These are phyloP conservation scores for Myopa testacea DNA, from an alignment of 2,888 invertebrate genomes.

Conservation along the genomic window DNA sequence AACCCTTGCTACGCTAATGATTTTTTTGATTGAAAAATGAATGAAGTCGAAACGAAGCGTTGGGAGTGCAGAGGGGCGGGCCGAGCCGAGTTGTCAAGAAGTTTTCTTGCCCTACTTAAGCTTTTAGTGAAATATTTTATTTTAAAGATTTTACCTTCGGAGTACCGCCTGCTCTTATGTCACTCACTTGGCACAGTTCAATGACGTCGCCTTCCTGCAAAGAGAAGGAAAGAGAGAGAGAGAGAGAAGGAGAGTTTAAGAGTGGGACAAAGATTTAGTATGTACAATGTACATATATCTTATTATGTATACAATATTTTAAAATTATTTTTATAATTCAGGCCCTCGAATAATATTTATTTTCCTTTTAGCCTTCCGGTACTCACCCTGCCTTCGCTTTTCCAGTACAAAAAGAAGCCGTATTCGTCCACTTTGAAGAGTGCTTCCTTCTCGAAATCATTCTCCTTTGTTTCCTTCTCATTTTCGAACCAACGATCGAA, in stretches of 20 bases:
- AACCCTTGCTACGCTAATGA: no score
- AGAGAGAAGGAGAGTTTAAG: not conserved
- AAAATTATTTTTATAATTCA: not conserved
- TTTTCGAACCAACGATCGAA: slow-evolving; percentile 98
- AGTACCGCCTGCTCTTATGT: slow-evolving; percentile 91
- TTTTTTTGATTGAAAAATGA: no score
- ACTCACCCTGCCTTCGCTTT: slow-evolving; percentile 91
- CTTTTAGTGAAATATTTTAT: not conserved
- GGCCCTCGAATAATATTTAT: not conserved
- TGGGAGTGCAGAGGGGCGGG: no score
- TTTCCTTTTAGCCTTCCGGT: not conserved
- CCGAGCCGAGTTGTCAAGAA: no score
- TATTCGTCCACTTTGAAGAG: slow-evolving; percentile 95
- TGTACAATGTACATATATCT: not conserved
- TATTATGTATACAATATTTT: slow-evolving; percentile 7
- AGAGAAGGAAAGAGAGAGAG: slow-evolving; percentile 46
- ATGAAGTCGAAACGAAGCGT: no score
- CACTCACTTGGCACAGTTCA: slow-evolving; percentile 98
- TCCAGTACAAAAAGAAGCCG: slow-evolving; percentile 99
- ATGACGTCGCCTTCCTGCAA: slow-evolving; percentile 97
- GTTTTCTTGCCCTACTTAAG: not conserved
- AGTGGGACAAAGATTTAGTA: not conserved
- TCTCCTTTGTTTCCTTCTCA: slow-evolving; percentile 85
- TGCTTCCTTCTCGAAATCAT: slow-evolving; percentile 88
- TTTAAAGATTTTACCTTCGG: slow-evolving; percentile 78